These are phyloP conservation scores for Taurulus bubalis DNA, from an alignment of 2,113 vertebrate species.

Conservation along the genomic window DNA sequence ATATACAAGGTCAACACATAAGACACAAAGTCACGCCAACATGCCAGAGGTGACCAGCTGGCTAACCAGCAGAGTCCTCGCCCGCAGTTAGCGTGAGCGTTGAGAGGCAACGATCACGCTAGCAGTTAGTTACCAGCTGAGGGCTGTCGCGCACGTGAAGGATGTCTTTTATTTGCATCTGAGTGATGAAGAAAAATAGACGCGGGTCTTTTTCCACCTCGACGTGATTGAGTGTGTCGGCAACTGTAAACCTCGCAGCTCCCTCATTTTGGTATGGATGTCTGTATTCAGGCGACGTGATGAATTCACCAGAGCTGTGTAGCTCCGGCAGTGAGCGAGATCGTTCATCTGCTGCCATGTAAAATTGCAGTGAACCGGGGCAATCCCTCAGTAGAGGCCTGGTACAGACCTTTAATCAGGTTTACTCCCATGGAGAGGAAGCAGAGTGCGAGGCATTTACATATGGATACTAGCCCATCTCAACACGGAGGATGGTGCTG, in stretches of 20 bases:
- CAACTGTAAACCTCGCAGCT: conserved; percentile 55
- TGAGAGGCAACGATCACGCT: conserved; percentile 46
- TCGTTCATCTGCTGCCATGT: conserved; percentile 68
- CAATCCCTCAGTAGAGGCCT: conserved; percentile 57
- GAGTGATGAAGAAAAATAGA: conserved; percentile 72
- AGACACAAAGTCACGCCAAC: not conserved
- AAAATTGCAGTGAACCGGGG: conserved; percentile 64
- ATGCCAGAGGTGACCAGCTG: conserved; percentile 7
- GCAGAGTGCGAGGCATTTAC: conserved; percentile 44
- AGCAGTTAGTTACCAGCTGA: conserved; percentile 55
- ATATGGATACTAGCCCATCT: conserved; percentile 48
- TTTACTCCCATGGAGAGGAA: conserved; percentile 51
- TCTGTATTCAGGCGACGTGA: conserved; percentile 66
- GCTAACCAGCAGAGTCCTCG: not conserved
- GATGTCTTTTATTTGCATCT: conserved; percentile 72
- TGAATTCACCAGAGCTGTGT: conserved; percentile 57
- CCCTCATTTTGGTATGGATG: conserved; percentile 58
- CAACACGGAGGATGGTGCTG: not conserved
- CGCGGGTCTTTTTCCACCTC: conserved; percentile 48
- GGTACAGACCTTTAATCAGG: conserved; percentile 69
- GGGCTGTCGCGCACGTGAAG: conserved; percentile 59
- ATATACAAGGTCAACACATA: not conserved
- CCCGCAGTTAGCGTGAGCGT: conserved; percentile 3
- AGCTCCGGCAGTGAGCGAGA: conserved; percentile 53
- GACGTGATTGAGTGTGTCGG: conserved; percentile 56